Base-by-base conservation (phyloP, 2,888 invertebrate genomes). In the Globia sparganii region DNA sequence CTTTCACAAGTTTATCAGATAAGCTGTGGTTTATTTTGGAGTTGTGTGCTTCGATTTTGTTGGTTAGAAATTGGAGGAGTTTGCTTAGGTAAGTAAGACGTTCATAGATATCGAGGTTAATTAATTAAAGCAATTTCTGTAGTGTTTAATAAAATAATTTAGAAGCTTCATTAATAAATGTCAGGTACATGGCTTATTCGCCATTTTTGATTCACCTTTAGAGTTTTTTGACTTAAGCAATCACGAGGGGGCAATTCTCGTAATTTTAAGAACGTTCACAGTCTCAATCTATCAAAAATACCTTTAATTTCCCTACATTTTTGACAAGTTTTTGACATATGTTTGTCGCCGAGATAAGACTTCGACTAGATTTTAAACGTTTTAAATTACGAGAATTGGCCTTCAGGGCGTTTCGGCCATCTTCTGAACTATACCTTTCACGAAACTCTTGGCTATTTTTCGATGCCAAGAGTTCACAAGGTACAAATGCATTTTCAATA, bases 1-100 rank as follows among this genome's bases (percentile, higher is more conserved):
- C 71, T 76, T 77, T 84, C 69, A 73, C 78, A 86, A 56, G 40
- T 72, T 66, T 8, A 28, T 78, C 70, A 70, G 83, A 76, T 76
- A 65, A 49, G 64, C 28, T 67, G 34, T 58, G 25, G 56, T 71
- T 64, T 72, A 53, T 64, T 53, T 80, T 37, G n/a, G 46, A n/a
- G n/a, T 61, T 76, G 21, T 59, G 34, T 40, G 2, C 28, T 28
- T 61, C 31, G 65, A 46, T 78, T 66, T 53, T 58, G 31, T 58
- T 28, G 37, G 25, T 65, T 21, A 25, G 11, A 59, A 4, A 21
- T 34, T 31, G 6, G 11, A 43, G n/a, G 25, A n/a, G 37, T n/a
- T 61, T 34, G 15, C 21, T 43, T 43, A 13, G n/a, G 11, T 34
- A 34, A 59, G 25, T 34, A 3, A n/a, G n/a, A 4, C 3, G 34